Base-by-base conservation (phyloP, 2,888 invertebrate genomes). In the Elegia similella region DNA sequence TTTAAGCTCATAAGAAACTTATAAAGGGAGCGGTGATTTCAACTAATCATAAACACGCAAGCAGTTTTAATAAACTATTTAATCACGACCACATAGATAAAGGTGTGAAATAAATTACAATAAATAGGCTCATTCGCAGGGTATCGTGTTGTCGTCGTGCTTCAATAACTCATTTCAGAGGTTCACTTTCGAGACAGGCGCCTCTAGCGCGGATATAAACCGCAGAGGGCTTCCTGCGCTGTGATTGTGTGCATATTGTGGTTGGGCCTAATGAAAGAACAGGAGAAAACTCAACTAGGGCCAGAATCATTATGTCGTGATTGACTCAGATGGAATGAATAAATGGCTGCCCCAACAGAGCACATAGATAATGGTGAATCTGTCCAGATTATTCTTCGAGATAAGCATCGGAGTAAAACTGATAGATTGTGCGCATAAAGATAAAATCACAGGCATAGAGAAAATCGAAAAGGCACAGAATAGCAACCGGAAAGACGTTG, bases 101-200 rank as follows among this genome's bases (percentile, higher is more conserved):
- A 57, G 56, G 59, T 57, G 63, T 59, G 54, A 56, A 60, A 68
- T 70, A 69, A 69, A 72, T 72, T 67, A 72, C 70, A 68, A 73
- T 71, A 67, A 72, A 76, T 75, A 68, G 66, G 59, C 63, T 76
- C 76, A 75, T 84, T 80, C 76, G 70, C 77, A 72, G 69, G 72
- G 79, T 84, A 82, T 84, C 83, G 71, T 71, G 76, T 86, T 76
- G 74, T 78, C 73, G 85, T 80, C 79, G 77, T 82, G 87, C 84
- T 84, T 89, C 83, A 84, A 77, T 88, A 84, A 80, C 72, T 86
- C 84, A 88, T 88, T 87, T 88, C 87, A 80, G 86, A 83, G 82
- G 85, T 86, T 88, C 85, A 76, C 88, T 88, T 88, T 89, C 89
- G 73, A 81, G 85, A 81, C 80, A 78, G 68, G 69, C 69, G 75